Evolutionary conservation across 2,888 invertebrate species (phyloP), one percentile per base, ranked within the genome.

Genomic region (Synergus gifuensis): DNA sequence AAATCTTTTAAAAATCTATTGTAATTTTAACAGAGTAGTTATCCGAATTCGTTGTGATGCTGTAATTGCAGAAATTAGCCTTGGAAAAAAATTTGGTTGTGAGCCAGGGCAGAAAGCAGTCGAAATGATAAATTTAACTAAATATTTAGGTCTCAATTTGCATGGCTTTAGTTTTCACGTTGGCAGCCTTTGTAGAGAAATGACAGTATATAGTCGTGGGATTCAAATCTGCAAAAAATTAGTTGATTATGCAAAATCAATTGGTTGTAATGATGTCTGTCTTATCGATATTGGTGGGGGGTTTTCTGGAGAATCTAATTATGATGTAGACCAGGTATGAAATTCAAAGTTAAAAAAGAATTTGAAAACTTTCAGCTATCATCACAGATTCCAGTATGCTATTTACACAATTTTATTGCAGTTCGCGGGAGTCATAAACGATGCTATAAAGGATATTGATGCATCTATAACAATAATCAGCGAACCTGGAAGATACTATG

Each of bases 401-500:
- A 28, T 62, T 62, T 28, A 62, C 18, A 14, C 62, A 28, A 28
- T 12, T 22, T 58, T 80, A 14, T 42, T 42, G 11, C 46, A 89
- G 89, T 78, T 87, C 16, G 93, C 94, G 11, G 86, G 86, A 18
- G 91, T 93, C 2, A 92, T 95, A 79, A 94, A 94, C 85, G 89
- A 91, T 11, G 93, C 94, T 2, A 87, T 95, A 78, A 93, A 93
- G 78, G 91, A 93, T 81, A 63, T 90, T 1, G 90, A 91, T 79
- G 81, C 85, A 28, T 83, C 84, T 4, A 88, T 92, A n/a, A 82
- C 84, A 64, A 84, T 95, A 62, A 95, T 95, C 83, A 90, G 92
- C 67, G 95, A 95, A 87, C 95, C 95, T 0, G 95, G 95, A n/a
- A 92, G 94, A 66, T 96, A 94, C 90, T 95, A 94, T 86, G 95